Evolutionary conservation across 2,888 invertebrate species (phyloP).

Genomic region (Monoplex corrugatus): DNA sequence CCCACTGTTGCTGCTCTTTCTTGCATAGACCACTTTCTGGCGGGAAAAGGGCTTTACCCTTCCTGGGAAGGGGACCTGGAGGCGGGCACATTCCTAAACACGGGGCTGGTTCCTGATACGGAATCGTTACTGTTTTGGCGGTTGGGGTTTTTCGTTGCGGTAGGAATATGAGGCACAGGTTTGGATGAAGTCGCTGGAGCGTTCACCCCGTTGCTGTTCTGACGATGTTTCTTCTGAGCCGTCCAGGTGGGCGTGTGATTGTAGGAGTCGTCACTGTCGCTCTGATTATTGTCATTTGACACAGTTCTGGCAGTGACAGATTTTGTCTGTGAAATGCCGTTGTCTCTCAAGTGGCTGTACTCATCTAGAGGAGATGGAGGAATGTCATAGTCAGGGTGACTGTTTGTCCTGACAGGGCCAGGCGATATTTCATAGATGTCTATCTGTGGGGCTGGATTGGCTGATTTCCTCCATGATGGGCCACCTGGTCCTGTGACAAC

Average conservation of each 20-base stretch:
- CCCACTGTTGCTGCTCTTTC: neutral
- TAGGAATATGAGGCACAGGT: neutral
- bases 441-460: neutral
- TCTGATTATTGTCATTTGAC: neutral
- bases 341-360: neutral
- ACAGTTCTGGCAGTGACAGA: neutral
- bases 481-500: neutral
- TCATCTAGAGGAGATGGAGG: constrained; percentile 10
- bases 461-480: neutral
- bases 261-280: constrained; percentile 23
- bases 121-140: constrained; percentile 29
- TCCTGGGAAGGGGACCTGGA: neutral
- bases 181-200: neutral
- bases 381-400: neutral
- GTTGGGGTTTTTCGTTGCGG: neutral
- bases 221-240: neutral
- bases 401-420: neutral
- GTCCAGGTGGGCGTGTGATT: neutral
- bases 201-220: neutral
- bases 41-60: neutral
- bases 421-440: neutral
- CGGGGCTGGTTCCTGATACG: neutral
- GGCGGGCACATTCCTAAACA: neutral
- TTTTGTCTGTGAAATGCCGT: neutral
- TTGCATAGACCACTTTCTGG: constrained; percentile 8